These are phyloP conservation scores for Lordiphosa fenestrarum DNA, from an alignment of 2,888 invertebrate genomes.

Conservation along the genomic window DNA sequence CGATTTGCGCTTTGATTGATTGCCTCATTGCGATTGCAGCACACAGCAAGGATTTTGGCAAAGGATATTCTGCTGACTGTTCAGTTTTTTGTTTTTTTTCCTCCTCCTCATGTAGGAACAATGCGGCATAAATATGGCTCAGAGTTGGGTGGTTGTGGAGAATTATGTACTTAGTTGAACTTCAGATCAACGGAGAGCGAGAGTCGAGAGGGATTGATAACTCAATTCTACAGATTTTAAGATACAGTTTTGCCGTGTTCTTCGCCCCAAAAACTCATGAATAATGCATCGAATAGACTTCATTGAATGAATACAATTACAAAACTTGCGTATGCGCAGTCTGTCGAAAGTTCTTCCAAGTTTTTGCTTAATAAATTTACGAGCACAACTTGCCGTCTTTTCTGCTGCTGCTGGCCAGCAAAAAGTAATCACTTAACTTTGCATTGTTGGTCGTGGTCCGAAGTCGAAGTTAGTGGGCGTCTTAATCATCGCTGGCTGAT, in stretches of 20 bases:
- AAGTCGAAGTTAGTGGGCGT: constrained; percentile 33
- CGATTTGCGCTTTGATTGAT: constrained; percentile 71
- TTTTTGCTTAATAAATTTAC: constrained; percentile 71
- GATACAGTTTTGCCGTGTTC: constrained; percentile 3
- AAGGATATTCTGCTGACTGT: constrained; percentile 24
- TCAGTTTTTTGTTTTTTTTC: constrained; percentile 13
- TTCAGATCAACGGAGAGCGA: constrained; percentile 3
- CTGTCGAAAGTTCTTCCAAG: constrained; percentile 56
- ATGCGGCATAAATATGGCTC: constrained; percentile 52
- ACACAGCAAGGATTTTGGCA: constrained; percentile 58
- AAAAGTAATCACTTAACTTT: constrained; percentile 75
- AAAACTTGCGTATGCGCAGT: constrained; percentile 63
- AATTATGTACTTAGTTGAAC: constrained; percentile 5
- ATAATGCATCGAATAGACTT: constrained; percentile 57
- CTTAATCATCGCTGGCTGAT: constrained; percentile 65
- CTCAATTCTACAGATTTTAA: constrained; percentile 8
- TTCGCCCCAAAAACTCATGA: constrained; percentile 36
- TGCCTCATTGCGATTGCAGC: constrained; percentile 65
- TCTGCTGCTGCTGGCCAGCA: constrained; percentile 28
- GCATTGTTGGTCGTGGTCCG: constrained; percentile 29
- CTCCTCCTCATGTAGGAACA: constrained; percentile 7
- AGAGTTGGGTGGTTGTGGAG: constrained; percentile 6
- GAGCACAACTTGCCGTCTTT: constrained; percentile 59
- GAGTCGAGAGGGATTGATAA: neutral
- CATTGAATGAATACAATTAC: constrained; percentile 72